Base-by-base conservation (phyloP, 2,113 vertebrate genomes). In the Zingel zingel region DNA sequence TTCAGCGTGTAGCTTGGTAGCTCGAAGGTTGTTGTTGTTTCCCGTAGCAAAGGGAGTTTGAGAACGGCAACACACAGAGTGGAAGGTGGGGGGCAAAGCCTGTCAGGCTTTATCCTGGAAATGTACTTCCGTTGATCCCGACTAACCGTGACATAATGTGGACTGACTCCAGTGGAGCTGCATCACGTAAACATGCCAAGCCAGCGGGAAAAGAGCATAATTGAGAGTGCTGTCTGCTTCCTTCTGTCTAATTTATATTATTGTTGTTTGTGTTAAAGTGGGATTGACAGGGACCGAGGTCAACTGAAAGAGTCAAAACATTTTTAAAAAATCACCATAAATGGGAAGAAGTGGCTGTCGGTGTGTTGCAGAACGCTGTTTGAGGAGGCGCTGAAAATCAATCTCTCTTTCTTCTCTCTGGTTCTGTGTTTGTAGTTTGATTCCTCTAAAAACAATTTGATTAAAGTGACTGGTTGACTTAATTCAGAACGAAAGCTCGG, bases 401-500 rank as follows among this genome's bases (percentile, higher is more conserved):
- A 82, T 83, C 73, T 74, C 62, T 57, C 65, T n/a, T n/a, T n/a
- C 33, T 33, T 53, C 53, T 74, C 67, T 54, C 43, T 77, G 79
- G 54, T 74, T 87, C 66, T 50, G 43, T 69, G 89, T 91, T 89
- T 89, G 75, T 83, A 81, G 81, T 92, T 89, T 92, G 85, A 92
- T 92, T 94, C 71, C 81, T 87, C 73, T 92, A 86, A 91, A 91
- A 93, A 92, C 90, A 92, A 88, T 94, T 89, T 93, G 90, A 94
- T 93, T 93, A 91, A 94, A 94, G 93, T 79, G 68, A 88, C 64
- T 78, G 71, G 79, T 87, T 74, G 88, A 91, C 80, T 93, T 92
- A 86, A 91, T 94, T 88, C 86, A 74, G 86, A 88, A 84, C 56
- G 87, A 93, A 91, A 88, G 91, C 93, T 87, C 36, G 51, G 80